A percentile compares a stretch with the other conserved stretches of the same genome.
These are phyloP conservation scores for Napeogenes inachia DNA, from an alignment of 2,888 invertebrate genomes.

Conservation along the genomic window DNA sequence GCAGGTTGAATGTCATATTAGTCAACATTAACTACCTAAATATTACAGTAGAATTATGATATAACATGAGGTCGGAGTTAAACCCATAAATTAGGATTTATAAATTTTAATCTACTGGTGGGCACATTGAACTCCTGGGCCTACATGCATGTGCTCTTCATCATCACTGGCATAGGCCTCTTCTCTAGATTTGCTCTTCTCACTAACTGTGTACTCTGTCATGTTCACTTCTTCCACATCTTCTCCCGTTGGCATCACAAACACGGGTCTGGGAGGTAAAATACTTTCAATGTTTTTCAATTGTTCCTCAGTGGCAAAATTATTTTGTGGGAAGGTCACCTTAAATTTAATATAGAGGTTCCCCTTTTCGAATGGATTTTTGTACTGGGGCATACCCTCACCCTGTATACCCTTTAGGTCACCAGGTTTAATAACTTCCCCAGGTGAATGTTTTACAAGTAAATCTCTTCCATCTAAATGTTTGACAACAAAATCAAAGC, in stretches of 20 bases:
- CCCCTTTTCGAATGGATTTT: slow-evolving; percentile 91
- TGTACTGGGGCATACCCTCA: slow-evolving; percentile 94
- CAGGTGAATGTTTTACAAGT: slow-evolving; percentile 85
- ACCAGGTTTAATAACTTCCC: slow-evolving; percentile 90
- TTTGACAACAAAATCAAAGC: slow-evolving; percentile 88
- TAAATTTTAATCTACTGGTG: slow-evolving; percentile 81
- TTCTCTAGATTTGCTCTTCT: slow-evolving; percentile 73
- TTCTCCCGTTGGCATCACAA: slow-evolving; percentile 85
- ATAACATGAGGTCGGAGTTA: slow-evolving; percentile 61
- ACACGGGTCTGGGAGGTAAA: slow-evolving; percentile 83
- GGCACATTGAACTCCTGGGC: slow-evolving; percentile 86
- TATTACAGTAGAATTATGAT: slow-evolving; percentile 53
- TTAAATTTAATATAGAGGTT: slow-evolving; percentile 92
- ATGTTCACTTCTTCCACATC: slow-evolving; percentile 92
- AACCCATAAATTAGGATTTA: slow-evolving; percentile 42
- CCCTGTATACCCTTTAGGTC: slow-evolving; percentile 85
- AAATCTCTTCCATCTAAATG: slow-evolving; percentile 93
- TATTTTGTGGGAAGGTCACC: slow-evolving; percentile 88
- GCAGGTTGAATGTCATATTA: slow-evolving; percentile 40
- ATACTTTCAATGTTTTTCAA: slow-evolving; percentile 83
- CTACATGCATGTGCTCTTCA: slow-evolving; percentile 75
- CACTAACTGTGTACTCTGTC: slow-evolving; percentile 83
- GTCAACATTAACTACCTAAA: slow-evolving; percentile 61
- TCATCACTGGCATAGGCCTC: slow-evolving; percentile 86
- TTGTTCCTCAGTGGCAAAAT: slow-evolving; percentile 84